A percentile compares a stretch with the other conserved stretches of the same genome.
Evolutionary conservation across 2,888 invertebrate species (phyloP).

Genomic region (Hydrotaea diabolus): DNA sequence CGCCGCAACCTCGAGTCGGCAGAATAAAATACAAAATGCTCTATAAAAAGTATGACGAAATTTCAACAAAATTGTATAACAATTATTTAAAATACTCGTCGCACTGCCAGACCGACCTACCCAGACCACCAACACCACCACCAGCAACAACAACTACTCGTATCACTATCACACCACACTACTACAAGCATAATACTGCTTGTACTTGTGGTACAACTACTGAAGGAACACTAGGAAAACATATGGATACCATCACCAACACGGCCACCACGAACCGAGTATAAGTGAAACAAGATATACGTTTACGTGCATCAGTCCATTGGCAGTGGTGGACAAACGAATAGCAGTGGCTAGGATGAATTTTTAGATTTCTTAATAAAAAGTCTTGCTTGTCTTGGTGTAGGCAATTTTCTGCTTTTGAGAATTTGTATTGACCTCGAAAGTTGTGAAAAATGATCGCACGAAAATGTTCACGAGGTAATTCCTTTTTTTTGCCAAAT

Average conservation of each 20-base stretch:
- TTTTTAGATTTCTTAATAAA: no score
- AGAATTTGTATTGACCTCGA: no score
- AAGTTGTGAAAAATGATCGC: no score
- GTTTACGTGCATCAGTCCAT: background rate
- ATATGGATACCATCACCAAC: background rate
- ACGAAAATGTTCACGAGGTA: no score
- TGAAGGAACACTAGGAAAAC: background rate
- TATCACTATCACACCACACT: background rate
- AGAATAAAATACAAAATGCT: background rate
- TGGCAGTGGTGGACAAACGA: background rate
- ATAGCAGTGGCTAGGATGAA: background rate
- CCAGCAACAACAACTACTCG: constrained; percentile 8
- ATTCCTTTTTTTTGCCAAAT: no score
- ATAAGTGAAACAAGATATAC: constrained; percentile 12
- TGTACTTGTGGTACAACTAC: background rate
- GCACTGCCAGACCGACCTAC: constrained; percentile 23
- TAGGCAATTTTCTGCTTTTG: no score
- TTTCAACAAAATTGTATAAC: constrained; percentile 63
- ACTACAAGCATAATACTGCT: background rate
- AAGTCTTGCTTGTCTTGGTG: no score
- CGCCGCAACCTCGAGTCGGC: background rate
- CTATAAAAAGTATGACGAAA: constrained; percentile 58
- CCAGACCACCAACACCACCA: constrained; percentile 28
- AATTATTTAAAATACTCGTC: constrained; percentile 50
- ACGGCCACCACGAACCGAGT: background rate